Base-by-base conservation (phyloP, 1,140 invertebrate species). In the Nephotettix cincticeps region DNA sequence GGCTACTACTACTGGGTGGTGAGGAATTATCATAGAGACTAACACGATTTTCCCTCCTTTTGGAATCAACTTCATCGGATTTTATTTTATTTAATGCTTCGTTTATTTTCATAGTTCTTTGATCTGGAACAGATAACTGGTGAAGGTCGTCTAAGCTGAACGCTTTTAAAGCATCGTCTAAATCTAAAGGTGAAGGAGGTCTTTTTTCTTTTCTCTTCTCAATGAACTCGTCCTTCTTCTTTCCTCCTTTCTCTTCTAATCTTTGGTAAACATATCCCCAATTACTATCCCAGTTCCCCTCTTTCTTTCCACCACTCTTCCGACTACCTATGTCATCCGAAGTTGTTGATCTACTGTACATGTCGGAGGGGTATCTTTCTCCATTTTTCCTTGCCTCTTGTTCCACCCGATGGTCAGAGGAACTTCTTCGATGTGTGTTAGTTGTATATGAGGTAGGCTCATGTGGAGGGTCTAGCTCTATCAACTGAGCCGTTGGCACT, bases 191-290 rank as follows among this genome's bases (percentile, higher is more conserved):
- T 1, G 63, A 45, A 19, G 45, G 29, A 23, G 43, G 64, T 29
- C 27, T 71, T 64, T 30, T 51, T 40, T 58, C 36, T 36, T 47
- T 29, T 61, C 14, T 23, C 40, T 43, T 66, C 25, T 30, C 23
- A n/a, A 45, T 40, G 14, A 40, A 19, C 19, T 68, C 66, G n/a
- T 54, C 27, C 19, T 17, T 68, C 43, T 54, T 71, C 21, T 17
- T n/a, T 1, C 36, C 64, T 3, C 25, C 58, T 29, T 63, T 70
- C 56, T 67, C 56, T 54, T 71, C 69, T 64, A 71, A 30, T 25
- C 47, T 68, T 58, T 73, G 30, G 30, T 90, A 93, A 0, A 93
- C 92, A 77, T 91, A 93, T 77, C 91, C 89, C 91, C 91, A 93
- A 14, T 36, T 36, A 58, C 86, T 86, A 70, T 90, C 90, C 70